These are phyloP conservation scores for Lagocephalus sceleratus DNA, from an alignment of 2,797 vertebrate species.

Conservation along the genomic window DNA sequence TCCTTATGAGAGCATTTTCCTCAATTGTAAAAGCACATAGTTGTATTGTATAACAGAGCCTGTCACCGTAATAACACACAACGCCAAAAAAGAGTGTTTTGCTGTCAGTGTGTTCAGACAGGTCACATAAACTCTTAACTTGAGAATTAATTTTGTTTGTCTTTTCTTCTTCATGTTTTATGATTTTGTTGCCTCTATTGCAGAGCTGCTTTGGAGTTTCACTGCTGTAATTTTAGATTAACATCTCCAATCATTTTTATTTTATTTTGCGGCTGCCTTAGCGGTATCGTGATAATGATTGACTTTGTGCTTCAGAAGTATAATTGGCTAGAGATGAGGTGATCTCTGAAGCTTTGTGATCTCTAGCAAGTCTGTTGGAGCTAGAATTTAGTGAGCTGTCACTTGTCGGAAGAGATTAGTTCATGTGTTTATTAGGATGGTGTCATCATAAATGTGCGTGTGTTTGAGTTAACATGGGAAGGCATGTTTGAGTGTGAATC, in stretches of 20 bases:
- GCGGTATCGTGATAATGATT: no score
- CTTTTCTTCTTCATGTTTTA: background rate
- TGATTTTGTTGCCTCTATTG: background rate
- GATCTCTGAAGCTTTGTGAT: no score
- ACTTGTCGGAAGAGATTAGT: no score
- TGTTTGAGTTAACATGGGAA: background rate
- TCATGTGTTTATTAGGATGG: background rate
- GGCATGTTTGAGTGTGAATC: conserved; percentile 9
- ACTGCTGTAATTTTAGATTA: no score
- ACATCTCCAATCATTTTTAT: no score
- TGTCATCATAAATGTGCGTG: conserved; percentile 1
- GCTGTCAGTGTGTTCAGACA: background rate
- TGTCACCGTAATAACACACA: conserved; percentile 13
- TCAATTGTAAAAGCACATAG: conserved; percentile 16
- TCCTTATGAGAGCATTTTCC: conserved; percentile 36
- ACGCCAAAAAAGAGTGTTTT: conserved; percentile 9
- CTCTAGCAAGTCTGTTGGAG: no score
- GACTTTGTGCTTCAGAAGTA: no score
- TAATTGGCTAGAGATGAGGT: no score
- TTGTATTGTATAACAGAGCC: conserved; percentile 29
- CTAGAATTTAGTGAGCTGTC: no score
- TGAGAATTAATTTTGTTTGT: no score
- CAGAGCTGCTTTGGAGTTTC: no score
- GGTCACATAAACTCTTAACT: conserved; percentile 1
- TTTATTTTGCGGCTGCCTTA: no score